These are phyloP conservation scores for Mustela erminea DNA, from an alignment of 2,797 vertebrate species.

Conservation along the genomic window DNA sequence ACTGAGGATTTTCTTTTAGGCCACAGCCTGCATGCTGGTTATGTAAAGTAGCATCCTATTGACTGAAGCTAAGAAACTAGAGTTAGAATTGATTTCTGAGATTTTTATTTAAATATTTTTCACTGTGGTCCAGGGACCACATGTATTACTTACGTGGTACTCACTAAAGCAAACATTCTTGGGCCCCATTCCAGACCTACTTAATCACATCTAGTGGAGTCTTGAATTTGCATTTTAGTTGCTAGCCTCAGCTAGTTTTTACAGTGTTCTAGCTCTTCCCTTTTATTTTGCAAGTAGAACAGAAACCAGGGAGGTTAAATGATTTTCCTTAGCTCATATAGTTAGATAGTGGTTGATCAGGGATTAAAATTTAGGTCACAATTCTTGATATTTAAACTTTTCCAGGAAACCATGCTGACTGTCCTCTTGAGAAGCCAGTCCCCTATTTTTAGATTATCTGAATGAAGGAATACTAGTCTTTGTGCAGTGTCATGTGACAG, in stretches of 20 bases:
- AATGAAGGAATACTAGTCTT: slow-evolving; percentile 29
- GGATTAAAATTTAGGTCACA: slow-evolving; percentile 16
- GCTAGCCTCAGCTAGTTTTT: background rate
- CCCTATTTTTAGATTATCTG: slow-evolving; percentile 34
- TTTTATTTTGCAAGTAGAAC: slow-evolving; percentile 46
- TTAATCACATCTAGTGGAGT: background rate
- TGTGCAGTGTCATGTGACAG: background rate
- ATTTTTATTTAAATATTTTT: background rate
- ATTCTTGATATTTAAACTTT: slow-evolving; percentile 28
- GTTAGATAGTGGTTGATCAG: background rate
- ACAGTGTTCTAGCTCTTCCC: background rate
- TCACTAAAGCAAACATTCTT: slow-evolving; percentile 43
- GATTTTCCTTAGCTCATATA: slow-evolving; percentile 15
- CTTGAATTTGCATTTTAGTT: slow-evolving; percentile 32
- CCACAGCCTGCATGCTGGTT: background rate
- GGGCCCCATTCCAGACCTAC: background rate
- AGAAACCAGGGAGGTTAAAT: background rate
- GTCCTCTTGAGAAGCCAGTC: background rate
- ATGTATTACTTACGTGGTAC: background rate
- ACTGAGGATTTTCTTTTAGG: slow-evolving; percentile 24
- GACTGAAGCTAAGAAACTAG: background rate
- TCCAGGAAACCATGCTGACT: background rate
- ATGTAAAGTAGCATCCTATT: background rate
- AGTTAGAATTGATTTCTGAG: background rate
- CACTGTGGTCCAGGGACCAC: background rate